Percentiles rank a stretch among this genome's conserved stretches.
phyloP scores from a whole-genome alignment of 1,140 invertebrate species.

The Orussus abietinus region DNA sequence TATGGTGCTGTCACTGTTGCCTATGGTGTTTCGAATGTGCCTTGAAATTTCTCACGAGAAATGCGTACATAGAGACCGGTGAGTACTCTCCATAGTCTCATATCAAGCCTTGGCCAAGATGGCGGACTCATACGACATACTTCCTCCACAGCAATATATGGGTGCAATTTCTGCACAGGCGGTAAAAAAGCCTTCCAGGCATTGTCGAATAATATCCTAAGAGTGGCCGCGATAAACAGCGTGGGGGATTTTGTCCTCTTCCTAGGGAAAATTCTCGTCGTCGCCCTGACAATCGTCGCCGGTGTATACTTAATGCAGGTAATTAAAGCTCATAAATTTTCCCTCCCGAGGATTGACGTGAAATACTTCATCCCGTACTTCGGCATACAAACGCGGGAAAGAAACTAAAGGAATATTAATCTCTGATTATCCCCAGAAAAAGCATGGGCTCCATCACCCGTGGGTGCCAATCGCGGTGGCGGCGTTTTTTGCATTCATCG shows the following conservation, averaged over 20 bases:
- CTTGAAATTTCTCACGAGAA: constrained; percentile 68
- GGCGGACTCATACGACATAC: too few relatives aligned
- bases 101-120: too few relatives aligned
- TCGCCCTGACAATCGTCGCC: constrained; percentile 60
- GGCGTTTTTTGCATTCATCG: constrained; percentile 67
- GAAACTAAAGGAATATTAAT: too few relatives aligned
- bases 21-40: constrained; percentile 71
- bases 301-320: constrained; percentile 63
- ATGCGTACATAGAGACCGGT: constrained; percentile 79
- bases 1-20: constrained; percentile 70
- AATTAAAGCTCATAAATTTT: constrained; percentile 19
- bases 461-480: constrained; percentile 66
- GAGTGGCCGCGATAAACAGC: constrained; percentile 72
- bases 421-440: constrained; percentile 51
- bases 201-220: constrained; percentile 61
- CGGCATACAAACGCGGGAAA: too few relatives aligned
- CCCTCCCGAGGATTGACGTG: too few relatives aligned
- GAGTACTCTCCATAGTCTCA: constrained; percentile 42
- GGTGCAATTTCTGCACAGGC: constrained; percentile 64
- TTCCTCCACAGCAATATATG: constrained; percentile 64
- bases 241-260: constrained; percentile 77
- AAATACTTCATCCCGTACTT: constrained; percentile 17
- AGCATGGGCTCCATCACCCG: constrained; percentile 61
- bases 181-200: constrained; percentile 62
- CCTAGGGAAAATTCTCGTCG: constrained; percentile 68